Evolutionary conservation across 2,113 vertebrate species (phyloP), one percentile per base, ranked within the genome.

Genomic region (Mormoops blainvillei): DNA sequence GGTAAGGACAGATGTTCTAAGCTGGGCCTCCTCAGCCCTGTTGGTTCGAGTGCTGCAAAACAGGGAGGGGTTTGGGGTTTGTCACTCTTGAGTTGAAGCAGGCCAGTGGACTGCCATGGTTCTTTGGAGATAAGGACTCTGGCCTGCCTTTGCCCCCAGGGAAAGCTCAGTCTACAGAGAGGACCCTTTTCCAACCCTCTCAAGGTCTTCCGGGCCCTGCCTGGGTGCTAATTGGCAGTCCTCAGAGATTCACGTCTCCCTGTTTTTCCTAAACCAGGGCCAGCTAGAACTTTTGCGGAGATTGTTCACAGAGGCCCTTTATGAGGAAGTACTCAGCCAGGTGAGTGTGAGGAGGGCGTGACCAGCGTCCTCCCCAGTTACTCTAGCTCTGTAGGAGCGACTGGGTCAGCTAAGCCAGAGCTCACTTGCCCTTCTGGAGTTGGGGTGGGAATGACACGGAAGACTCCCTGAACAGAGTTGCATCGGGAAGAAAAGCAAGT

Each of bases 231-330:
- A 93, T 26, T 80, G 80, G 74, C 73, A 77, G 45, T 87, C 45
- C 43, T 58, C 70, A 68, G 61, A 65, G 38, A 73, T 76, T 5
- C 73, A 70, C 9, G 19, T 73, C 68, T 94, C 45, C 80, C 68
- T 94, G 52, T 73, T 87, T 97, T 84, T 61, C 74, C 63, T 80
- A 70, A 76, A 85, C 13, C 95, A 99, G 99, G 99, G 99, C 73
- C 99, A 99, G 98, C 97, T 99, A 98, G 98, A 99, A 78, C 98
- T 99, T 94, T 98, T 99, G 84, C 98, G 99, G 11, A 95, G 98
- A 94, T 99, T 99, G 68, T 99, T 99, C 95, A 99, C 97, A 0
- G 98, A 99, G 83, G 99, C 99, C 41, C 98, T 99, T 68, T 99
- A 99, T 0, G 99, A 99, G 0, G 99, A 99, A 8, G 97, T 98